These are phyloP conservation scores for Heliconius nattereri DNA, from an alignment of 1,140 invertebrate genomes.

Conservation along the genomic window DNA sequence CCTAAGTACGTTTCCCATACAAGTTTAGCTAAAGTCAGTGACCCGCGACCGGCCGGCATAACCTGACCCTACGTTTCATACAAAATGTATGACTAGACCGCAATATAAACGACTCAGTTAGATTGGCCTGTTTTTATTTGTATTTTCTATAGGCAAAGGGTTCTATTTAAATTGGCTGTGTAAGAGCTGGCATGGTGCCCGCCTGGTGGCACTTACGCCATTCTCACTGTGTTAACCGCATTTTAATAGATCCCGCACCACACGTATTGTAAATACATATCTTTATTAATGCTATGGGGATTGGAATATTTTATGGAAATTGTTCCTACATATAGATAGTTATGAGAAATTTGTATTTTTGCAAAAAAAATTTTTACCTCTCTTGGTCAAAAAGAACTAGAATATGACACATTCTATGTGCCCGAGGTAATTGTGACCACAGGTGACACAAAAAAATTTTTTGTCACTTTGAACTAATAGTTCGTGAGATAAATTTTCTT, in stretches of 20 bases:
- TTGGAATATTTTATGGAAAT: conserved; percentile 8
- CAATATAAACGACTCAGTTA: background rate
- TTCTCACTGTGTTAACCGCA: conserved; percentile 55
- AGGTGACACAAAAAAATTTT: no score
- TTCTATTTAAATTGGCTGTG: conserved; percentile 33
- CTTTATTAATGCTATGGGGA: conserved; percentile 12
- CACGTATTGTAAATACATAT: conserved; percentile 28
- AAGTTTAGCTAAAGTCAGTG: conserved; percentile 40
- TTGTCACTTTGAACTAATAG: no score
- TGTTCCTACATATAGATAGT: background rate
- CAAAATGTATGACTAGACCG: background rate
- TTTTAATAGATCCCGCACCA: conserved; percentile 60
- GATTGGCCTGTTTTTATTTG: background rate
- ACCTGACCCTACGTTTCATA: conserved; percentile 29
- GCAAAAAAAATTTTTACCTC: no score
- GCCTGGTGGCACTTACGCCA: conserved; percentile 45
- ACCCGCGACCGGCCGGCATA: conserved; percentile 43
- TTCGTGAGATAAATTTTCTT: no score
- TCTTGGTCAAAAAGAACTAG: no score
- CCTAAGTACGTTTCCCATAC: conserved; percentile 33
- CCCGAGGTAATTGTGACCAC: no score
- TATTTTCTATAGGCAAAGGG: conserved; percentile 21
- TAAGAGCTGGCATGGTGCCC: conserved; percentile 60
- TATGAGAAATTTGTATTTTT: background rate
- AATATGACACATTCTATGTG: no score